Conservation (phyloP, 2,888 invertebrate genomes). For the Limnephilus auricula region DNA sequence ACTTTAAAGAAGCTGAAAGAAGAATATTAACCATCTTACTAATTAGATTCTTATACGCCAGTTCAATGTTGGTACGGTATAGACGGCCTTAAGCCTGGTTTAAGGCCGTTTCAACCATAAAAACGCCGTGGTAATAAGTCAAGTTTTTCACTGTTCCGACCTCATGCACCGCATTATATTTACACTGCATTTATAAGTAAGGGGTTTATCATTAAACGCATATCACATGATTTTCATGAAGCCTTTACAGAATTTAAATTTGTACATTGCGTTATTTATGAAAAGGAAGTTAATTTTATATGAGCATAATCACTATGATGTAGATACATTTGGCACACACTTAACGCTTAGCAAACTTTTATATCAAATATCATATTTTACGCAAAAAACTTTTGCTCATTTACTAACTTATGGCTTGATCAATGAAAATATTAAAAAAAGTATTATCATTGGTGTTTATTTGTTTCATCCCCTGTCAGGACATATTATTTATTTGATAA, state of each 20-base stretch:
- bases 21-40: not conserved
- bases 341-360: not conserved
- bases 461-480: not conserved
- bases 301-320: not conserved
- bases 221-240: not conserved
- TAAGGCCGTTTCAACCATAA: too few species aligned
- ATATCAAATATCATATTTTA: not conserved
- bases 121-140: too few species aligned
- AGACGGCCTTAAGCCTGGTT: too few species aligned
- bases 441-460: not conserved
- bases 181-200: too few species aligned
- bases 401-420: too few species aligned
- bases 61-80: too few species aligned
- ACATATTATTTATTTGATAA: not conserved
- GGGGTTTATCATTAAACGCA: not conserved
- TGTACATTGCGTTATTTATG: not conserved
- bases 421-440: not conserved
- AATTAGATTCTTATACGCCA: too few species aligned
- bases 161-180: too few species aligned
- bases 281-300: not conserved
- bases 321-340: slow-evolving; percentile 6
- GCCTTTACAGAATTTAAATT: not conserved
- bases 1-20: not conserved
- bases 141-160: too few species aligned
- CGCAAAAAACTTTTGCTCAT: too few species aligned